phyloP scores from a whole-genome alignment of 2,113 vertebrate species.

The human (Homo sapiens) region DNA sequence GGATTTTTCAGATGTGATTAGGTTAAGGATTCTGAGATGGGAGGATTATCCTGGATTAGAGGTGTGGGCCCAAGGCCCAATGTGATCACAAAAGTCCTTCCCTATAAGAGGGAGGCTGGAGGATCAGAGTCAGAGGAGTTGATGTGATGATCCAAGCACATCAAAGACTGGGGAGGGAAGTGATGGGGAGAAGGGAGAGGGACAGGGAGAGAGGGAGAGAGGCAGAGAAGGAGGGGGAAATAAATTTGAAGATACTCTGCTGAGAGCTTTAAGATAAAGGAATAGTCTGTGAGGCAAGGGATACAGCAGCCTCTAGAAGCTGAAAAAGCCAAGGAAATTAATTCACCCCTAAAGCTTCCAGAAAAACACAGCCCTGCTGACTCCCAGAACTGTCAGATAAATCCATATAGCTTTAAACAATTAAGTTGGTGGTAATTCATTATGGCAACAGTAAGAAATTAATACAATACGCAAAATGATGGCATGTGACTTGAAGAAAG shows the following conservation, averaged over 20 bases:
- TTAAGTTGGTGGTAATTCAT: background rate
- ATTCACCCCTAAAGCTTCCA: background rate
- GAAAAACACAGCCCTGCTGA: background rate
- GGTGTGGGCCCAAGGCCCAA: background rate
- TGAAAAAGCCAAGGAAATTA: background rate
- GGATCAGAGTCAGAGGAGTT: background rate
- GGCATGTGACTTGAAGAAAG: background rate
- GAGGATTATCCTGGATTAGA: background rate
- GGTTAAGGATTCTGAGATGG: background rate
- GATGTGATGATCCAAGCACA: background rate
- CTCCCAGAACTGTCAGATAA: background rate
- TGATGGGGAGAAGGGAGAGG: no score
- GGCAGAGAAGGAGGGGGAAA: background rate
- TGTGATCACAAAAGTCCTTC: background rate
- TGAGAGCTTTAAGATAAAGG: background rate
- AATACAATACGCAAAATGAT: background rate
- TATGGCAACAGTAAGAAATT: background rate
- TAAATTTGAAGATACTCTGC: background rate
- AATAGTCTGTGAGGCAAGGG: background rate
- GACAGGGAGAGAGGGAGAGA: accelerated
- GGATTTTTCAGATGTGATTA: background rate
- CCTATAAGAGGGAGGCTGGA: background rate
- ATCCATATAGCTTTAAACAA: background rate
- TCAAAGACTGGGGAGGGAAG: background rate
- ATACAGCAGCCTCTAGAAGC: background rate